Percentiles rank a stretch among this genome's conserved stretches.
These are phyloP conservation scores for Atethmia centrago DNA, from an alignment of 2,888 invertebrate genomes.

Conservation along the genomic window DNA sequence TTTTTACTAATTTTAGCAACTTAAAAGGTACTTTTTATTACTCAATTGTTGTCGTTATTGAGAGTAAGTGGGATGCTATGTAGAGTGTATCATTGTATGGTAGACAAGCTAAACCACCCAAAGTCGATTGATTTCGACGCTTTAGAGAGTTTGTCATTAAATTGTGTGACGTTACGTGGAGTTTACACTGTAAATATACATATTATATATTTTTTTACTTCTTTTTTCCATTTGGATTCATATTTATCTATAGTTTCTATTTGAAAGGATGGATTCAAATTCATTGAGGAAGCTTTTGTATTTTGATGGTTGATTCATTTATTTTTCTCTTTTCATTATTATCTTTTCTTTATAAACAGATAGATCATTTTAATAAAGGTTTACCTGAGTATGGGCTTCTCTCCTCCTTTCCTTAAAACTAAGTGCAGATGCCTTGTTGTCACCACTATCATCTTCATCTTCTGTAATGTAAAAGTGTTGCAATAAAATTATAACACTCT, in stretches of 20 bases:
- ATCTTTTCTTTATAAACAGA: background rate
- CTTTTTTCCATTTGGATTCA: background rate
- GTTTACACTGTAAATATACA: too few species aligned
- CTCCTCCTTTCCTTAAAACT: conserved; percentile 98
- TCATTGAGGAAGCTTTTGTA: background rate
- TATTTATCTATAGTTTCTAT: background rate
- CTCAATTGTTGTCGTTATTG: too few species aligned
- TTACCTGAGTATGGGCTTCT: conserved; percentile 96
- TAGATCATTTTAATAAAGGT: background rate
- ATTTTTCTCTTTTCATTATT: too few species aligned
- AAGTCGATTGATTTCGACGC: too few species aligned
- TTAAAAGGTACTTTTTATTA: too few species aligned
- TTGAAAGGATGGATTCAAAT: background rate
- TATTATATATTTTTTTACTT: background rate
- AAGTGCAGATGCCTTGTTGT: conserved; percentile 91
- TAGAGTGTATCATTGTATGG: too few species aligned
- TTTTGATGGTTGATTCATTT: background rate
- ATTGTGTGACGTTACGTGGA: too few species aligned
- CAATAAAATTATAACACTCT: background rate
- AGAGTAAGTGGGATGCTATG: too few species aligned
- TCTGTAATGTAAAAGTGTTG: conserved; percentile 76
- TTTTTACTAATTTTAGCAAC: too few species aligned
- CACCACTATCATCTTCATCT: conserved; percentile 92
- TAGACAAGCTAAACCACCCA: too few species aligned
- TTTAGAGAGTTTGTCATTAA: too few species aligned